These are phyloP conservation scores for Gouania willdenowi DNA, from an alignment of 2,797 vertebrate genomes.

Conservation along the genomic window DNA sequence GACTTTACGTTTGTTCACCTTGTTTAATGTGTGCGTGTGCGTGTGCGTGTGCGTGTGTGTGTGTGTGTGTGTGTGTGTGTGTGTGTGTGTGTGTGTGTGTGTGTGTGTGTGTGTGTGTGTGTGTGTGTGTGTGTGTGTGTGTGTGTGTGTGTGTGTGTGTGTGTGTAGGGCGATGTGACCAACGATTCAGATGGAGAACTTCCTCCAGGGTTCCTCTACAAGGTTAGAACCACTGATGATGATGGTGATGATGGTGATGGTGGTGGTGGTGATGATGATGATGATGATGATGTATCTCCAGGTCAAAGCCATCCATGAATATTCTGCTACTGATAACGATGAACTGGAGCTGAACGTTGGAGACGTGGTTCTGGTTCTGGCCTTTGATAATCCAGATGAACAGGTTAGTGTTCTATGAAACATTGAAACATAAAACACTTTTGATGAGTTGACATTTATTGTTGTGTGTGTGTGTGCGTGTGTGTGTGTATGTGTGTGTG, in stretches of 20 bases:
- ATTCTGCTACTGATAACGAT: conserved; percentile 85
- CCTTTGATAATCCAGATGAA: conserved; percentile 89
- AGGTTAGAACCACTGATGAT: conserved; percentile 63
- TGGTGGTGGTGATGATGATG: background rate
- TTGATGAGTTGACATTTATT: background rate
- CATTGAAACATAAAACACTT: background rate
- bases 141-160: background rate
- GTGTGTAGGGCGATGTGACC: conserved; percentile 75
- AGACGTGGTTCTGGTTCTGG: conserved; percentile 86
- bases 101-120: too few species aligned
- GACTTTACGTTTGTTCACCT: too few species aligned
- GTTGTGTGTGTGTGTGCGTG: background rate
- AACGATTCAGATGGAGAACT: conserved; percentile 85
- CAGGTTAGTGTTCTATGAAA: conserved; percentile 71
- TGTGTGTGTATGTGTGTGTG: background rate
- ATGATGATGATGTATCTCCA: conserved; percentile 19
- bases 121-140: too few species aligned
- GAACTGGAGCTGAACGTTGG: conserved; percentile 90
- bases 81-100: too few species aligned
- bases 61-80: too few species aligned
- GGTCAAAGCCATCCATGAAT: conserved; percentile 86
- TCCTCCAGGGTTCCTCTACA: conserved; percentile 88
- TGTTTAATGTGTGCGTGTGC: too few species aligned
- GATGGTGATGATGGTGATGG: background rate
- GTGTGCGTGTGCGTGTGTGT: too few species aligned